Evolutionary conservation across 1,140 invertebrate genomes (phyloP).

Genomic region (Nasonia giraulti): DNA sequence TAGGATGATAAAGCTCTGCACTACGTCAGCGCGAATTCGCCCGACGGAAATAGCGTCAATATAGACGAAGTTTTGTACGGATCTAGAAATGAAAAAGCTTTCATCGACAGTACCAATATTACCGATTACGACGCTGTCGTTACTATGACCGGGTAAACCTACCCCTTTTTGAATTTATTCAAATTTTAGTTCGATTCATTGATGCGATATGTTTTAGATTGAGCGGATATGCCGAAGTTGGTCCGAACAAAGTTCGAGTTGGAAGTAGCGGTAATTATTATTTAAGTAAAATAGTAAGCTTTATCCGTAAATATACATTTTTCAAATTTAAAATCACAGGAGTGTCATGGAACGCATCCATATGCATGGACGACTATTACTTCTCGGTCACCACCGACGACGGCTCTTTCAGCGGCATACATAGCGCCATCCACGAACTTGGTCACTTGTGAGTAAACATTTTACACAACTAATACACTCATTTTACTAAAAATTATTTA

Average conservation of each 20-base stretch:
- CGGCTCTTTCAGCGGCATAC: background rate
- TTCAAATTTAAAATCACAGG: background rate
- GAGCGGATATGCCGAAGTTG: too few species aligned
- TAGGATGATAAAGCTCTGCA: background rate
- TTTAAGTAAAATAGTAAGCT: background rate
- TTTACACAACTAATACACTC: too few species aligned
- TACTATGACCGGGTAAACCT: background rate
- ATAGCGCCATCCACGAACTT: background rate
- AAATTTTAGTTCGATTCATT: too few species aligned
- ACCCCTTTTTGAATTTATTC: background rate
- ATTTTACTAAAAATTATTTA: too few species aligned
- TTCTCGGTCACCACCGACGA: background rate
- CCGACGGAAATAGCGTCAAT: background rate
- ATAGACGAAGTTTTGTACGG: background rate
- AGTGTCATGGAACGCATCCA: background rate
- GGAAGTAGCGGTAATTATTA: too few species aligned
- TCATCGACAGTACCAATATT: background rate
- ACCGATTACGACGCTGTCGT: constrained; percentile 1
- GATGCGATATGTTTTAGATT: too few species aligned
- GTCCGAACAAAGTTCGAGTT: too few species aligned
- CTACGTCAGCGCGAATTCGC: background rate
- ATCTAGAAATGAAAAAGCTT: background rate
- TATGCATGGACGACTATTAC: background rate
- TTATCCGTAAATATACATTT: background rate
- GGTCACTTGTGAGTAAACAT: background rate